Evolutionary conservation across 2,113 vertebrate species (phyloP).

Genomic region (Spea multiplicata): DNA sequence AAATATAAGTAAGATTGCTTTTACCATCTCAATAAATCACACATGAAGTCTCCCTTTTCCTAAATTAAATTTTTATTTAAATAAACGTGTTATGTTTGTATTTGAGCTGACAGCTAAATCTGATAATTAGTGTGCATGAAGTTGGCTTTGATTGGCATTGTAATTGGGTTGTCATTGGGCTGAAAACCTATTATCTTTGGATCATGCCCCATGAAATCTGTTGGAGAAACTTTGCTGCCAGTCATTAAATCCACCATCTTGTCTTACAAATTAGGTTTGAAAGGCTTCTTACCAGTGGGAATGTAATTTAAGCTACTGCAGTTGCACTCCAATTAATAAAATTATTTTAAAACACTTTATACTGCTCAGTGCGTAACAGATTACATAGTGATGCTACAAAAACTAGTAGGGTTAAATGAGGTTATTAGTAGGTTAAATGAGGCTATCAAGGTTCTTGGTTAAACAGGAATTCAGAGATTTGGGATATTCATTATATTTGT

Average conservation of each 20-base stretch:
- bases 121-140: slow-evolving; percentile 99
- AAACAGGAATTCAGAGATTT: slow-evolving; percentile 46
- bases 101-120: slow-evolving; percentile 99
- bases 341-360: slow-evolving; percentile 96
- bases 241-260: slow-evolving; percentile 99
- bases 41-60: slow-evolving; percentile 78
- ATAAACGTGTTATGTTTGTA: slow-evolving; percentile 99
- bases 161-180: slow-evolving; percentile 99
- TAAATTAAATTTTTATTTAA: slow-evolving; percentile 98
- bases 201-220: slow-evolving; percentile 99
- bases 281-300: slow-evolving; percentile 89
- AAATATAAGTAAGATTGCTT: slow-evolving; percentile 77
- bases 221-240: slow-evolving; percentile 99
- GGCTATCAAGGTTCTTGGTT: slow-evolving; percentile 65
- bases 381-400: slow-evolving; percentile 65
- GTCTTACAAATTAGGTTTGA: slow-evolving; percentile 98
- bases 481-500: neutral
- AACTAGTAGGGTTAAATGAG: slow-evolving; percentile 66
- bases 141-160: slow-evolving; percentile 99
- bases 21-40: slow-evolving; percentile 79
- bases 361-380: slow-evolving; percentile 76
- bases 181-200: slow-evolving; percentile 99
- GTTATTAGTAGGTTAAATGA: slow-evolving; percentile 63
- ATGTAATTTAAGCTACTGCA: slow-evolving; percentile 92
- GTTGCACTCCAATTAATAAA: slow-evolving; percentile 99